A percentile compares a stretch with the other conserved stretches of the same genome.
phyloP scores from a whole-genome alignment of 2,797 vertebrate genomes.

The Arctocebus calabarensis region DNA sequence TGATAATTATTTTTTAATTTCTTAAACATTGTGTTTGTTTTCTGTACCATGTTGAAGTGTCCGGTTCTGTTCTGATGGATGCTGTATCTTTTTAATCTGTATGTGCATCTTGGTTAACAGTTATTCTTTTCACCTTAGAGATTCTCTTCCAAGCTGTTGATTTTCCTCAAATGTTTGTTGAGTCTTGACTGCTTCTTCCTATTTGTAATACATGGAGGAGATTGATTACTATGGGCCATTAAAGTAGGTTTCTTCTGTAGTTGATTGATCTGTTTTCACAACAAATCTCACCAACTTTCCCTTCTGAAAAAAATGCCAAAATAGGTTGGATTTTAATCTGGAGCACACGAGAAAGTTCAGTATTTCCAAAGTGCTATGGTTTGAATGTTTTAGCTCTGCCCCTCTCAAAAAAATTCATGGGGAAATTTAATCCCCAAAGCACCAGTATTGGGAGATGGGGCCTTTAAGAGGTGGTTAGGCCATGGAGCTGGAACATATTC shows the following conservation, averaged over 20 bases:
- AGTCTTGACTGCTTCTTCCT: neutral
- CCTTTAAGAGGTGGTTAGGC: too few species aligned
- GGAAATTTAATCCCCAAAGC: neutral
- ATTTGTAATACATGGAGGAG: conserved; percentile 21
- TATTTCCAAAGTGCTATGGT: neutral
- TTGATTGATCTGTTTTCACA: neutral
- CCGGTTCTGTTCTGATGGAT: neutral
- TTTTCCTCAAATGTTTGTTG: neutral
- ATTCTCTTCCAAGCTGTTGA: neutral
- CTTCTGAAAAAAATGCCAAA: neutral
- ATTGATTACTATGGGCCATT: neutral
- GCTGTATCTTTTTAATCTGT: neutral
- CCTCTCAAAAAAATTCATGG: neutral
- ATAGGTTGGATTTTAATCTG: neutral
- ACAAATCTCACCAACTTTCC: neutral
- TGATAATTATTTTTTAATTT: neutral
- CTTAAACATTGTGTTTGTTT: neutral
- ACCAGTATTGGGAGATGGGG: neutral
- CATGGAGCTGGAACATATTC: too few species aligned
- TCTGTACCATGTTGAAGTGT: neutral
- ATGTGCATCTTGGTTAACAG: neutral
- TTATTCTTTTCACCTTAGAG: neutral
- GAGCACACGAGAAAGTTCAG: neutral
- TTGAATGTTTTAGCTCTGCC: neutral
- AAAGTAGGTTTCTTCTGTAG: neutral